phyloP scores from a whole-genome alignment of 2,888 invertebrate genomes.

The Oligia fasciuncula region DNA sequence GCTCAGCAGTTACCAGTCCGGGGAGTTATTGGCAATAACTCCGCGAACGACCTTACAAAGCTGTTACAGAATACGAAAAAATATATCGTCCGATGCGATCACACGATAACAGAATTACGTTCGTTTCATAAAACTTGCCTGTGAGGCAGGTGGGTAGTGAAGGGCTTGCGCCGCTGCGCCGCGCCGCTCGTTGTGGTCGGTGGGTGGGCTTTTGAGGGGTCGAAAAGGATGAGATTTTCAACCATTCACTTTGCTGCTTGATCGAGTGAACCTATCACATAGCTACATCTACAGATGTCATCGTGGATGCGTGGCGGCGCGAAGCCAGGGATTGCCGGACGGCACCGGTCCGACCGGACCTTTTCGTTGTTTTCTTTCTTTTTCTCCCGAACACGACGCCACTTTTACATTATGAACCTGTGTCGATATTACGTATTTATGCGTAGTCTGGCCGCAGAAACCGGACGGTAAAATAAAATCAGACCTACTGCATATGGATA shows the following conservation, averaged over 20 bases:
- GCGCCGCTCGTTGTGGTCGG: neutral
- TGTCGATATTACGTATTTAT: conserved; percentile 28
- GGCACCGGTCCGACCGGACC: conserved; percentile 47
- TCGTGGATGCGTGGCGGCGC: conserved; percentile 16
- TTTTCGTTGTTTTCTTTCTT: conserved; percentile 37
- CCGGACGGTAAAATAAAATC: conserved; percentile 19
- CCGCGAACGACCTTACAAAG: conserved; percentile 44
- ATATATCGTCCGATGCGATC: conserved; percentile 45
- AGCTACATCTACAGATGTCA: conserved; percentile 29
- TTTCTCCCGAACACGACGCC: conserved; percentile 25
- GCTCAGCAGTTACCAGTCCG: conserved; percentile 26
- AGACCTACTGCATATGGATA: conserved; percentile 15
- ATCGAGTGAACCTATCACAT: conserved; percentile 4
- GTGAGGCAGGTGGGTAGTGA: conserved; percentile 2
- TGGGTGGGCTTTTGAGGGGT: neutral
- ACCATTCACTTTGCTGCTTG: neutral
- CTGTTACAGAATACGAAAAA: conserved; percentile 56
- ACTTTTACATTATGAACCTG: conserved; percentile 31
- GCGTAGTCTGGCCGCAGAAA: conserved; percentile 2
- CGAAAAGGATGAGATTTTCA: conserved; percentile 9
- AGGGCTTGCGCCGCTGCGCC: neutral
- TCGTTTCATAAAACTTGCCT: conserved; percentile 5
- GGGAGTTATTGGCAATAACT: conserved; percentile 45
- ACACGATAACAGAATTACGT: conserved; percentile 32
- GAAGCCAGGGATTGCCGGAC: conserved; percentile 8